A percentile compares a stretch with the other conserved stretches of the same genome.
Conservation (phyloP, 2,888 invertebrate species). For the Parelbella ahira region DNA sequence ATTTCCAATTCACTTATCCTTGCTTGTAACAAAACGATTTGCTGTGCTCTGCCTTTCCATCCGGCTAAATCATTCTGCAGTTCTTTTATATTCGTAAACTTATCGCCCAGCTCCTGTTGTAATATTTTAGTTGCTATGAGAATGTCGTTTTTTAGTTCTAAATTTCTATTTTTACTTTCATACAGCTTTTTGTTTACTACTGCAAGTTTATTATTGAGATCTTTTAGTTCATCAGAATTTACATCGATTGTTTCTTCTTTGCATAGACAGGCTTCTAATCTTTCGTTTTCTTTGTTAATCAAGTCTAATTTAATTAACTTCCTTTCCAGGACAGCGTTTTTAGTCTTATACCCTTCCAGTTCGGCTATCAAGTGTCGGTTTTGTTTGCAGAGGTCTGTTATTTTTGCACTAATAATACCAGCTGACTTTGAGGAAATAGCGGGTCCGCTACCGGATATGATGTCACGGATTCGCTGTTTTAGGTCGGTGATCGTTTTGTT, state of each 20-base stretch:
- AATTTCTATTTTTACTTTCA: slow-evolving; percentile 85
- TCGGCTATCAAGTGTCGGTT: slow-evolving; percentile 83
- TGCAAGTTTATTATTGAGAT: slow-evolving; percentile 81
- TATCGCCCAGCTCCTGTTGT: slow-evolving; percentile 88
- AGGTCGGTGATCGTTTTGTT: slow-evolving; percentile 62
- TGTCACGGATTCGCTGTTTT: slow-evolving; percentile 71
- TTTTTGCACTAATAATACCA: slow-evolving; percentile 82
- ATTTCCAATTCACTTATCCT: slow-evolving; percentile 84
- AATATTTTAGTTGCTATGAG: slow-evolving; percentile 86
- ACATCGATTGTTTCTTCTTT: slow-evolving; percentile 68
- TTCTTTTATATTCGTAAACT: slow-evolving; percentile 82
- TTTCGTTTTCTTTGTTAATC: slow-evolving; percentile 56
- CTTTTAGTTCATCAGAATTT: slow-evolving; percentile 76
- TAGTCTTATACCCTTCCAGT: slow-evolving; percentile 80
- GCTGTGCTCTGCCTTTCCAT: slow-evolving; percentile 90
- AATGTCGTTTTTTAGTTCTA: slow-evolving; percentile 85
- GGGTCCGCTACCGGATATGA: slow-evolving; percentile 67
- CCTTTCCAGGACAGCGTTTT: slow-evolving; percentile 76
- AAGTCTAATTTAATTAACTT: slow-evolving; percentile 68
- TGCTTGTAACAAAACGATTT: slow-evolving; percentile 84
- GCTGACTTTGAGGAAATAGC: slow-evolving; percentile 73
- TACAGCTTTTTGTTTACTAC: slow-evolving; percentile 82
- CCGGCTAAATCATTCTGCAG: slow-evolving; percentile 79
- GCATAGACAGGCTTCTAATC: slow-evolving; percentile 55
- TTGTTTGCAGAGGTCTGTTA: slow-evolving; percentile 84